Conservation (phyloP, 1,140 invertebrate species). For the Cheumatopsyche charites region DNA sequence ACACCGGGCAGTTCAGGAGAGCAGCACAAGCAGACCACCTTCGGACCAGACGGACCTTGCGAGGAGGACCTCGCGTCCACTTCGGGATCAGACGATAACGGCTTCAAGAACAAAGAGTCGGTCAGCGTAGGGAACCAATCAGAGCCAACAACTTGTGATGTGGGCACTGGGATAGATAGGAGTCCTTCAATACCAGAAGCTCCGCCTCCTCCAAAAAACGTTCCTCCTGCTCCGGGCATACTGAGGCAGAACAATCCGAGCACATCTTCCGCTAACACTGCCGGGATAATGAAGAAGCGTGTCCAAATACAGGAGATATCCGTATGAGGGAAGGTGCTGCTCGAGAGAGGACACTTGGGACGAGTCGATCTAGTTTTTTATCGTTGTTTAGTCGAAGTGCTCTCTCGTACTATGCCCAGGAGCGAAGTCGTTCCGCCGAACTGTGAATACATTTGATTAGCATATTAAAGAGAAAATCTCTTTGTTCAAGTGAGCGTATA, state of each 20-base stretch:
- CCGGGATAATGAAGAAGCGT: slow-evolving; percentile 77
- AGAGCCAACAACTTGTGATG: slow-evolving; percentile 52
- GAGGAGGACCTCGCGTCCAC: slow-evolving; percentile 56
- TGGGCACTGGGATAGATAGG: slow-evolving; percentile 58
- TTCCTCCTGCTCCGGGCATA: slow-evolving; percentile 66
- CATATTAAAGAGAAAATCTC: not conserved
- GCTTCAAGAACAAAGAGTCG: slow-evolving; percentile 59
- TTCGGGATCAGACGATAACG: slow-evolving; percentile 55
- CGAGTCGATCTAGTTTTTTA: not conserved
- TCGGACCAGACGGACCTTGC: slow-evolving; percentile 51
- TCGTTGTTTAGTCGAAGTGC: slow-evolving; percentile 8
- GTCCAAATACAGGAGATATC: slow-evolving; percentile 89
- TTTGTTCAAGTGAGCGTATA: not conserved
- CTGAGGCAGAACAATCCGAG: slow-evolving; percentile 64
- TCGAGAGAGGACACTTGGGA: not conserved
- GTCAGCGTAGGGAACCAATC: slow-evolving; percentile 58
- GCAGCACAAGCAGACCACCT: slow-evolving; percentile 44
- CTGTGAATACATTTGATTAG: slow-evolving; percentile 16
- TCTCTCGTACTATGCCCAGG: slow-evolving; percentile 5
- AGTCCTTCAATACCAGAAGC: slow-evolving; percentile 70
- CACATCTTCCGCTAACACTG: slow-evolving; percentile 57
- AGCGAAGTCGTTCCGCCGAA: not conserved
- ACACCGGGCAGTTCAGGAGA: slow-evolving; percentile 47
- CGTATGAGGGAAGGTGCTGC: slow-evolving; percentile 66
- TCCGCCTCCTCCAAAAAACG: slow-evolving; percentile 69